Base-by-base conservation (phyloP, 1,140 invertebrate species). In the Aphelenchoides besseyi region DNA sequence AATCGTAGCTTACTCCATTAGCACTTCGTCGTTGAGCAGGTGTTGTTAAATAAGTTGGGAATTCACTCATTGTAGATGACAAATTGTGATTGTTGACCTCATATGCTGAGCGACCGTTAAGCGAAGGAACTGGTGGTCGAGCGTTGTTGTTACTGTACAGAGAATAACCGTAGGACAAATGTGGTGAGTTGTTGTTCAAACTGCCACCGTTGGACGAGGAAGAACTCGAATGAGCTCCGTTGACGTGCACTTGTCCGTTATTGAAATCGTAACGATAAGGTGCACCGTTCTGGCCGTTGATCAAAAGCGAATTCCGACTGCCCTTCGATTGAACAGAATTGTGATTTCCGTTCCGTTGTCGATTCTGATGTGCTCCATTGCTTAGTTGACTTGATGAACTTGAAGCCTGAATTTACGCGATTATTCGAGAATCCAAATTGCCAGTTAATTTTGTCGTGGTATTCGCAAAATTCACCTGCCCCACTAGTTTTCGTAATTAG, bases 131-230 rank as follows among this genome's bases (percentile, higher is more conserved):
- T 12, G 55, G 55, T 8, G 55, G 55, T 18, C 55, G 55, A 33
- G 55, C 16, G 55, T 59, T 8, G 55, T 59, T 48, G 41, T 48
- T 48, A 12, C 12, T 23, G 41, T 48, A 48, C 41, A 23, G 12
- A 12, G 41, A 23, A 23, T 48, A 48, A 23, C 12, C 41, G 41
- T 48, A 48, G 41, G 41, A 48, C 41, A 48, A 23, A 12, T 16
- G 41, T 23, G 41, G 41, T 12, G 55, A 59, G 55, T 59, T 59
- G 55, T 59, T 59, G 55, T 59, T 59, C 5, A 59, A 48, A 23
- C 23, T 12, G 12, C 41, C 41, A 12, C 41, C 41, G 23, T 23
- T 48, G 41, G 41, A 16, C 41, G 41, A 48, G 12, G 55, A 59
- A 33, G 55, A 59, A 23, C 5, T 8, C 55, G 55, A 59, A 23